Evolutionary conservation across 2,113 vertebrate species (phyloP), one percentile per base, ranked within the genome.

Genomic region (Lophochroa leadbeateri): DNA sequence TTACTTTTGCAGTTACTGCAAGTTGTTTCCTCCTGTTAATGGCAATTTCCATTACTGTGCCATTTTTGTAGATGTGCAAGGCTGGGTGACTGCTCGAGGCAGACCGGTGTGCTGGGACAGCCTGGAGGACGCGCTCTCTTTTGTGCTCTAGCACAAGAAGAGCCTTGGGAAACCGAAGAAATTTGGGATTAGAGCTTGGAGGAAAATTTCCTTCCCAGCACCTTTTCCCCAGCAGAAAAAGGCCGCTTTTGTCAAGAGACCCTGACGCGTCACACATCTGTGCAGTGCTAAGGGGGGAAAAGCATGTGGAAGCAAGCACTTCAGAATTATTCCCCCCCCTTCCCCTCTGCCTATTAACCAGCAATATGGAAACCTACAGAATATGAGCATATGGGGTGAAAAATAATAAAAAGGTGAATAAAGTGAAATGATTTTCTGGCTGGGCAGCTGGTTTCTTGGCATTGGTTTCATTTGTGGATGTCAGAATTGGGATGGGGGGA

Each of bases 21-120:
- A 72, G 69, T 94, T 96, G 84, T 96, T 96, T 94, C 68, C 91
- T 96, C 80, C 78, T 21, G n/a, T 95, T 97, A 95, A 96, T 95
- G 91, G 82, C 80, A 61, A 28, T 97, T 96, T 87, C 88, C 46
- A 37, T 94, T 83, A 52, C 46, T 91, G 70, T 96, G 86, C 63
- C 67, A 12, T 95, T 97, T 77, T 52, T 89, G 55, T 19, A 28
- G 87, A 31, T 50, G 89, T 67, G 78, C 44, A 75, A 93, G 95
- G 70, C 64, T 43, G 67, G 86, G 55, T 68, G 88, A 18, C 28
- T 5, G 4, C 47, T 77, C 2, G 5, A 81, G 86, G 67, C 61
- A 78, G 67, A 79, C 17, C 7, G 1, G 27, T n/a, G 52, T 44
- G 50, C 52, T 79, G 87, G 57, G 69, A 46, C 81, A 88, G 25